Conservation (phyloP, 2,888 invertebrate genomes). For the Toxonevra muliebris region DNA sequence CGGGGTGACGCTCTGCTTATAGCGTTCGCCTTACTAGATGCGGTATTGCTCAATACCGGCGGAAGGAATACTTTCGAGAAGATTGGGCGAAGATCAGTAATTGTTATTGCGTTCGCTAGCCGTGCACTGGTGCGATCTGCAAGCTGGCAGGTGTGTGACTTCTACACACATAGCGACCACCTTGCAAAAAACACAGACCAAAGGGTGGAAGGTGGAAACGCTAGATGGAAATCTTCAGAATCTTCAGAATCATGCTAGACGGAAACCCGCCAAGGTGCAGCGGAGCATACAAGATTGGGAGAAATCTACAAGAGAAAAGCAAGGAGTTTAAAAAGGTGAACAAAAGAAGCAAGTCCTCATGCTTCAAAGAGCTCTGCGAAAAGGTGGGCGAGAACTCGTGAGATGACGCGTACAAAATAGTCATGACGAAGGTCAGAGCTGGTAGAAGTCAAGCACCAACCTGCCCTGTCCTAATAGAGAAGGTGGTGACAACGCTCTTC, state of each 20-base stretch:
- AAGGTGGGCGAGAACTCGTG: background rate
- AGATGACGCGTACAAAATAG: too few species aligned
- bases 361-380: too few species aligned
- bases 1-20: too few species aligned
- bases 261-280: background rate
- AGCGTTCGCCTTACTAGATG: too few species aligned
- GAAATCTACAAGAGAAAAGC: too few species aligned
- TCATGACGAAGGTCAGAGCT: conserved; percentile 4
- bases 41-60: conserved; percentile 6
- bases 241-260: background rate
- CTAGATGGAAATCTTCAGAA: background rate
- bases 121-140: conserved; percentile 1
- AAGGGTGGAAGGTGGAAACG: background rate
- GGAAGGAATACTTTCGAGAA: conserved; percentile 9
- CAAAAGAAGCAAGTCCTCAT: too few species aligned
- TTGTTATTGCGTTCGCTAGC: background rate
- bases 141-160: conserved; percentile 9
- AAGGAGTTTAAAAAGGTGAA: too few species aligned
- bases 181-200: background rate
- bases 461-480: background rate
- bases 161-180: conserved; percentile 12
- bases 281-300: too few species aligned
- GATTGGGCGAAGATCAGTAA: conserved; percentile 4
- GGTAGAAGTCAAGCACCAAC: background rate
- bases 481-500: conserved; percentile 9